Conservation (phyloP, 1,140 invertebrate genomes). For the Drosophila obscura region DNA sequence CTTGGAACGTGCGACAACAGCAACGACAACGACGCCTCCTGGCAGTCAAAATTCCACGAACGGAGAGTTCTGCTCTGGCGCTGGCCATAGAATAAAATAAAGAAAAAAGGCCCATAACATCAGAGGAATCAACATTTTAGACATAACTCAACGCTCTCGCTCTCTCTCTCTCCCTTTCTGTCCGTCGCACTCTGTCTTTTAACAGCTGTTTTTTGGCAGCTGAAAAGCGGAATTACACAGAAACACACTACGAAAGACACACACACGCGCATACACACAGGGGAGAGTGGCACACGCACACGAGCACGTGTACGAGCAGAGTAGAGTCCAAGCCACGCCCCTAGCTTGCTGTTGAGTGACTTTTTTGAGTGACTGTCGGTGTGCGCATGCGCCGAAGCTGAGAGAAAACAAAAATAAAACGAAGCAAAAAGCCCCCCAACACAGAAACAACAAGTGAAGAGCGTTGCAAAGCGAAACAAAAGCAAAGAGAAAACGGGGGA, state of each 20-base stretch:
- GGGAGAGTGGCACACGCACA: constrained; percentile 5
- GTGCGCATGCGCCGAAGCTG: constrained; percentile 59
- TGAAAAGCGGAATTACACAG: constrained; percentile 53
- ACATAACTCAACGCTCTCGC: constrained; percentile 65
- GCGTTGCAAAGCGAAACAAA: constrained; percentile 49
- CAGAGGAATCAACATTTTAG: constrained; percentile 2
- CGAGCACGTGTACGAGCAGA: background rate
- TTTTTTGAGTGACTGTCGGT: constrained; percentile 38
- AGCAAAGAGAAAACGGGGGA: constrained; percentile 54
- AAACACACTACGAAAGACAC: constrained; percentile 56
- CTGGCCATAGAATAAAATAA: constrained; percentile 5
- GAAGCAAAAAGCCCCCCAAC: constrained; percentile 29
- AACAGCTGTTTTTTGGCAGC: constrained; percentile 74
- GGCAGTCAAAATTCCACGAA: constrained; percentile 46
- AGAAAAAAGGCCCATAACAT: constrained; percentile 39
- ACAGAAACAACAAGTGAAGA: constrained; percentile 43
- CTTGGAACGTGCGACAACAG: constrained; percentile 37
- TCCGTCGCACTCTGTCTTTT: background rate
- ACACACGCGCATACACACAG: constrained; percentile 5
- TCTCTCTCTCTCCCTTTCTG: background rate
- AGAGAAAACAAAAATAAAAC: constrained; percentile 35
- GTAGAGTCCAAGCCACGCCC: constrained; percentile 52
- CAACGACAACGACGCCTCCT: constrained; percentile 30
- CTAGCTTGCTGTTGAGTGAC: constrained; percentile 40
- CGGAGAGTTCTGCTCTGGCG: constrained; percentile 8